Base-by-base conservation (phyloP, 2,888 invertebrate species). In the Lasius platythorax region DNA sequence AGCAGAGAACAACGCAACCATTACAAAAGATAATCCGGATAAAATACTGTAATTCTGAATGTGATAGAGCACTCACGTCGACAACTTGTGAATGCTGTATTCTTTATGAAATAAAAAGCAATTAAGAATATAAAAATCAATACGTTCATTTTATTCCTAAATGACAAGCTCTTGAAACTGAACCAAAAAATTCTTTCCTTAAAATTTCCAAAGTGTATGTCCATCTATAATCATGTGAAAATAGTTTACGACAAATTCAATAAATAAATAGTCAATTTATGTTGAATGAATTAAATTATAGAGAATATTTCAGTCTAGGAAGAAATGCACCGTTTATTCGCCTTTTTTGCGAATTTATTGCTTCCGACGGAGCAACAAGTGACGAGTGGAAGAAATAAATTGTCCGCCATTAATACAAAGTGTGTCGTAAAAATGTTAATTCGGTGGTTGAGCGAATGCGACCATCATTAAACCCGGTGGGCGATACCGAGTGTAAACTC, bases 311-410 rank as follows among this genome's bases (percentile, higher is more conserved):
- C 56, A 40, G 28, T 12, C 11, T 9, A 11, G 2, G 15, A 68
- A 8, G 40, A 58, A 78, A 68, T 43, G 2, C 40, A 23, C 12
- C 56, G 3, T 11, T 78, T 56, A 56, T 78, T 58, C 23, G 30
- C 15, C 30, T n/a, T 46, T 53, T 67, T 58, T 37, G 0, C 53
- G 12, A 37, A 56, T 30, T 18, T 3, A 50, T 56, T 56, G 23
- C 30, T 58, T 56, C 43, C 43, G 56, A 5, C 15, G 56, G 30
- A 56, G 78, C 78, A 78, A 78, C 78, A 78, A 78, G 78, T 78
- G 78, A 78, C 56, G 56, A 78, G 15, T 66, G 56, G 56, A 78
- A 70, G 56, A 78, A 78, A 78, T 78, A 58, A 78, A 78, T 70
- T 76, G 53, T 66, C 28, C 72, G 8, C 46, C 23, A 28, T 76